phyloP scores from a whole-genome alignment of 1,140 invertebrate species.

The Acyrthosiphon pisum region DNA sequence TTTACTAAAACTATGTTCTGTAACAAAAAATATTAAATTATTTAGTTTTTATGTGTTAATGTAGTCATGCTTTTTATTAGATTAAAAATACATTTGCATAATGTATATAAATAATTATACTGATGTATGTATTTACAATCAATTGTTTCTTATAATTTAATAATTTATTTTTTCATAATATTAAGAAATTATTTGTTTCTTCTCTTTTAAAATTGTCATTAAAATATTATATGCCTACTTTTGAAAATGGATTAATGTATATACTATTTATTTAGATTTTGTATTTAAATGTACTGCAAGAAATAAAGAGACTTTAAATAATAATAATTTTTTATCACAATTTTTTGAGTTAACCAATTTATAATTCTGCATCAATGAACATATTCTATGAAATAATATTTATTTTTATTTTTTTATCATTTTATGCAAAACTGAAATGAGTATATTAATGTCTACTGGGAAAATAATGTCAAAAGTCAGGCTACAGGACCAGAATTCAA shows the following conservation, averaged over 20 bases:
- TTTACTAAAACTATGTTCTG: not conserved
- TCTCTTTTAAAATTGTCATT: not conserved
- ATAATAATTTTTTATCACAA: not conserved
- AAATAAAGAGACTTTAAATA: not conserved
- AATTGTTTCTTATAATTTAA: constrained; percentile 8
- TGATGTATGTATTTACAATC: constrained; percentile 1
- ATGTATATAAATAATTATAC: not conserved
- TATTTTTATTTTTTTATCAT: not conserved
- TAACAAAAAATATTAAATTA: not conserved
- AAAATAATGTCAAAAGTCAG: too few species aligned
- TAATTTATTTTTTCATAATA: not conserved
- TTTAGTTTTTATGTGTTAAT: constrained; percentile 35
- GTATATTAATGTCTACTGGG: too few species aligned
- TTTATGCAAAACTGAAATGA: not conserved
- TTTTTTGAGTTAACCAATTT: not conserved
- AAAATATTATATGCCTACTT: not conserved
- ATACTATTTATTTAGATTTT: not conserved
- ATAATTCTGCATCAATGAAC: not conserved
- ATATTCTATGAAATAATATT: not conserved
- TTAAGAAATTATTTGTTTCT: not conserved
- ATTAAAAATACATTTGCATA: not conserved
- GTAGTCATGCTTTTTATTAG: constrained; percentile 32
- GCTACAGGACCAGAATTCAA: too few species aligned
- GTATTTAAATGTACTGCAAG: not conserved
- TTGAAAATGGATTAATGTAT: not conserved